Conservation (phyloP, 1,140 invertebrate genomes). For the Nomia melanderi region DNA sequence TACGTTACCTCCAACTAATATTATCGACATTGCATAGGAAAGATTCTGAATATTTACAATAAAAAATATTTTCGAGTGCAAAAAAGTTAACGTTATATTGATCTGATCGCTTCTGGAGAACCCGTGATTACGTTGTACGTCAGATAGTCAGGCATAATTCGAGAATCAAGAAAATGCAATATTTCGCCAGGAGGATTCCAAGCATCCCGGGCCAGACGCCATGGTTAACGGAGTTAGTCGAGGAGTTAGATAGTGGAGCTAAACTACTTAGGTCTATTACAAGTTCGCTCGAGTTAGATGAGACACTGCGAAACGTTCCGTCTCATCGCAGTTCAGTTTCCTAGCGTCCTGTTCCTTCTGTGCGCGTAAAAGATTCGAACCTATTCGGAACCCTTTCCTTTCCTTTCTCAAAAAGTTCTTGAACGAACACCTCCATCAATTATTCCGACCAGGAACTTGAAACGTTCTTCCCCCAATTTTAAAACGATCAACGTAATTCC, state of each 20-base stretch:
- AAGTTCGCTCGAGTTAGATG: constrained; percentile 35
- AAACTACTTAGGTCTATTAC: constrained; percentile 40
- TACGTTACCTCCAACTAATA: too few relatives aligned
- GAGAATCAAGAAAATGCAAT: not conserved
- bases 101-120: too few relatives aligned
- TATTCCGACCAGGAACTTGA: too few relatives aligned
- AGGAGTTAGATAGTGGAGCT: constrained; percentile 20
- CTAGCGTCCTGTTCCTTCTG: not conserved
- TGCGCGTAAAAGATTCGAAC: not conserved
- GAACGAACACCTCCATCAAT: too few relatives aligned
- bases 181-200: not conserved
- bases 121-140: not conserved
- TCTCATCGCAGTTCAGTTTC: constrained; percentile 4
- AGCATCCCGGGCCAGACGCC: not conserved
- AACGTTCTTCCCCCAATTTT: too few relatives aligned
- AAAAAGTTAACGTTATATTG: too few relatives aligned
- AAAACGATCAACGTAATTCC: too few relatives aligned
- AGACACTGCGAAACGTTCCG: constrained; percentile 22
- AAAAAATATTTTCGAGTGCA: too few relatives aligned
- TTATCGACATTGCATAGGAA: too few relatives aligned
- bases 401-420: too few relatives aligned
- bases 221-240: constrained; percentile 26
- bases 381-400: not conserved
- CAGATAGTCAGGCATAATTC: not conserved
- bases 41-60: too few relatives aligned